Conservation (phyloP, 1,140 invertebrate species). For the Diorhabda elongata region DNA sequence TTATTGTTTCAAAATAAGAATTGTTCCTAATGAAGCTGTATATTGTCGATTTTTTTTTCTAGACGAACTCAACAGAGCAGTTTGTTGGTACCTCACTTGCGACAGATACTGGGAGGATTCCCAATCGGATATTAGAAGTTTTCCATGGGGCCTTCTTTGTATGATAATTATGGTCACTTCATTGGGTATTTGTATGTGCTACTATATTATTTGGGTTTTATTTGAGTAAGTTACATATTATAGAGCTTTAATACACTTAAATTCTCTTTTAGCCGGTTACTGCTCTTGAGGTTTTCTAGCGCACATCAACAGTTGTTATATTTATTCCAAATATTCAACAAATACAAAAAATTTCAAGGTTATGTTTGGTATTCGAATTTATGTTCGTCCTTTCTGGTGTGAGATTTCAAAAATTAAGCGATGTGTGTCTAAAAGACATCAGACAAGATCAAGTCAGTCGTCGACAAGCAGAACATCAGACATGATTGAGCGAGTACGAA, state of each 20-base stretch:
- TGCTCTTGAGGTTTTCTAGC: not conserved
- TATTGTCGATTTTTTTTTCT: conserved; percentile 28
- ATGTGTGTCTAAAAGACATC: no score
- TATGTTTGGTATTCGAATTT: no score
- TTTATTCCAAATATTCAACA: no score
- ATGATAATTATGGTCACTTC: conserved; percentile 73
- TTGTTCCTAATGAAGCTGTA: no score
- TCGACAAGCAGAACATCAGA: no score
- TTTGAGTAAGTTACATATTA: conserved; percentile 72
- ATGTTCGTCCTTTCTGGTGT: no score
- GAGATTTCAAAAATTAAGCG: no score
- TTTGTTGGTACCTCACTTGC: conserved; percentile 89
- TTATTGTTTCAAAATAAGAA: no score
- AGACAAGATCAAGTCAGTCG: no score
- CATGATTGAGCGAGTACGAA: no score
- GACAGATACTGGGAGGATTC: conserved; percentile 87
- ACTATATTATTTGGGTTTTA: conserved; percentile 85
- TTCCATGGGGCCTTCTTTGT: conserved; percentile 73
- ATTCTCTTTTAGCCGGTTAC: not conserved
- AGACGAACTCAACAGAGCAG: conserved; percentile 81
- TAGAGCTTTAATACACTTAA: not conserved
- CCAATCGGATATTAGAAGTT: conserved; percentile 66
- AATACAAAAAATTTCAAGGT: no score
- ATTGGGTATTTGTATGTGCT: conserved; percentile 77
- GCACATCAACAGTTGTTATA: no score